Evolutionary conservation across 2,113 vertebrate genomes (phyloP), one percentile per base, ranked within the genome.

Genomic region (Melospiza melodia): DNA sequence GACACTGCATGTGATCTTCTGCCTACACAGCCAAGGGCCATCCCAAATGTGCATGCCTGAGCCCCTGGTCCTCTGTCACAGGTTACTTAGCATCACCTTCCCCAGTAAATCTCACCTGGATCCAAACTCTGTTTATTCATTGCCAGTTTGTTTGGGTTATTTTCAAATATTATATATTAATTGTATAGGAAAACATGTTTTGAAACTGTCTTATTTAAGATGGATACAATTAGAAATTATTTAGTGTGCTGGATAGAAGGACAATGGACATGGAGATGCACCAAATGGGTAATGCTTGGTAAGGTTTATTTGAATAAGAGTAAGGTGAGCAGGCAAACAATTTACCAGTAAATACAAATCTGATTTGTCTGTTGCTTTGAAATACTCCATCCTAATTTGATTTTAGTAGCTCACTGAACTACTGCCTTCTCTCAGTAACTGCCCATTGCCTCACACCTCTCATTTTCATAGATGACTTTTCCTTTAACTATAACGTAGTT

Each of bases 401-500:
- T 83, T 81, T 67, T 16, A 69, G 28, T 37, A 87, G 25, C 68
- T 87, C 73, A 51, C 33, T 63, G 54, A 79, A 55, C 84, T 58
- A 39, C 69, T 72, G 54, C 49, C 52, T 77, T 93, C 84, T 77
- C 69, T 94, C 93, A 95, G 80, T 91, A 95, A 71, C 72, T 94
- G 48, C 27, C 97, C 91, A 98, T 61, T 98, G 93, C 69, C 59
- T 83, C 95, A 97, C 41, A 51, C 83, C 94, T 90, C 94, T 98
- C 93, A 35, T 99, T 99, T 92, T 98, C 97, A 61, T 99, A 97
- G 65, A 98, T 25, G 2, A 99, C 43, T 86, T 98, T 98, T 76
- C 99, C 99, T 98, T 99, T 99, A 89, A 98, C 87, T 94, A 99
- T 96, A n/a, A 99, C 99, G 6, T 98, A 99, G 39, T 98, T 98